Evolutionary conservation across 2,797 vertebrate genomes (phyloP).

Genomic region (Platalea minor): DNA sequence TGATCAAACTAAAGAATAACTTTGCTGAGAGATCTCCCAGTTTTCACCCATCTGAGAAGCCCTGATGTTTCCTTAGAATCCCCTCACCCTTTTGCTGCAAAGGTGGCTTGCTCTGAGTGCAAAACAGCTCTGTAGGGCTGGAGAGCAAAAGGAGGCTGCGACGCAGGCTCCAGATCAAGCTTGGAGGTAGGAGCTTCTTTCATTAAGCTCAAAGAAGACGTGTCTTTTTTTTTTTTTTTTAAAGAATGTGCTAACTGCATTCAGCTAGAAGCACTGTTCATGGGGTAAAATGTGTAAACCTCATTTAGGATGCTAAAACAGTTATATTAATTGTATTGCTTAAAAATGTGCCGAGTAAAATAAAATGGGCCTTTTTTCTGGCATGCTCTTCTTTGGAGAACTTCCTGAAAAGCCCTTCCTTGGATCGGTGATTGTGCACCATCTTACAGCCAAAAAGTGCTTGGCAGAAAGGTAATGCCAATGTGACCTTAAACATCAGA

Average conservation of each 20-base stretch:
- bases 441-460: not conserved
- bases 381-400: not conserved
- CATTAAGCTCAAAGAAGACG: not conserved
- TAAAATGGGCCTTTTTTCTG: not conserved
- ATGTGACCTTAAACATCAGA: not conserved
- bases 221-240: not conserved
- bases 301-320: not conserved
- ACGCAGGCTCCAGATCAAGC: not conserved
- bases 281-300: not conserved
- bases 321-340: not conserved
- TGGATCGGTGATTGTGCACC: fast-evolving
- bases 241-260: not conserved
- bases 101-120: not conserved
- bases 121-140: not conserved
- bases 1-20: not conserved
- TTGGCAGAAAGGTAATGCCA: not conserved
- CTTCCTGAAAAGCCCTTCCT: not conserved
- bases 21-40: slow-evolving; percentile 9
- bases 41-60: slow-evolving; percentile 33
- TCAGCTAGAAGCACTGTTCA: not conserved
- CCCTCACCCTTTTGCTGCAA: not conserved
- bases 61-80: slow-evolving; percentile 16
- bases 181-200: not conserved
- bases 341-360: not conserved
- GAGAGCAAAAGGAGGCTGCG: not conserved